phyloP scores from a whole-genome alignment of 2,797 vertebrate genomes.

The Cyclopterus lumpus region DNA sequence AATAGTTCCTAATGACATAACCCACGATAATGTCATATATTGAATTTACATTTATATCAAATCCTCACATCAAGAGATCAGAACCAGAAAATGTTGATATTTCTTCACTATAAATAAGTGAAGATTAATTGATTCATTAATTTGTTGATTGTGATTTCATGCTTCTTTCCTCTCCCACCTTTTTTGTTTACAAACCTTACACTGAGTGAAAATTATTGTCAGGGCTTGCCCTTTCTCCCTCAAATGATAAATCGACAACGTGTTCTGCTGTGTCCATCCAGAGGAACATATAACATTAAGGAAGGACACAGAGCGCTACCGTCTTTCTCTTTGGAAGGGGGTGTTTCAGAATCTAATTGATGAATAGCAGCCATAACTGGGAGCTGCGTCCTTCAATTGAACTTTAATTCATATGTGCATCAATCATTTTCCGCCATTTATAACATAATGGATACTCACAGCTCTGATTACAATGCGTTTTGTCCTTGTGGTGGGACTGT shows the following conservation, averaged over 20 bases:
- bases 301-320: conserved; percentile 35
- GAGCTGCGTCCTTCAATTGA: conserved; percentile 81
- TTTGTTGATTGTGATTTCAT: neutral
- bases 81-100: neutral
- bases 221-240: conserved; percentile 15
- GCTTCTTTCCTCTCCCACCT: neutral
- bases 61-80: neutral
- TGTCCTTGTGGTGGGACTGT: conserved; percentile 68
- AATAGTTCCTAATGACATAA: neutral
- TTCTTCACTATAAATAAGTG: neutral
- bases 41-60: neutral
- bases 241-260: conserved; percentile 36
- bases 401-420: conserved; percentile 83
- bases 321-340: conserved; percentile 36
- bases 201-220: neutral
- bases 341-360: conserved; percentile 81
- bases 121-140: neutral
- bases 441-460: conserved; percentile 74
- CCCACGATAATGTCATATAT: neutral
- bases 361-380: conserved; percentile 77
- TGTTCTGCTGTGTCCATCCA: conserved; percentile 21
- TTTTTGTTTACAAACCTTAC: conserved; percentile 11
- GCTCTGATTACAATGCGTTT: conserved; percentile 65
- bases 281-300: conserved; percentile 25
- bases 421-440: conserved; percentile 76